Conservation (phyloP, 2,797 vertebrate genomes). For the Todus mexicanus region DNA sequence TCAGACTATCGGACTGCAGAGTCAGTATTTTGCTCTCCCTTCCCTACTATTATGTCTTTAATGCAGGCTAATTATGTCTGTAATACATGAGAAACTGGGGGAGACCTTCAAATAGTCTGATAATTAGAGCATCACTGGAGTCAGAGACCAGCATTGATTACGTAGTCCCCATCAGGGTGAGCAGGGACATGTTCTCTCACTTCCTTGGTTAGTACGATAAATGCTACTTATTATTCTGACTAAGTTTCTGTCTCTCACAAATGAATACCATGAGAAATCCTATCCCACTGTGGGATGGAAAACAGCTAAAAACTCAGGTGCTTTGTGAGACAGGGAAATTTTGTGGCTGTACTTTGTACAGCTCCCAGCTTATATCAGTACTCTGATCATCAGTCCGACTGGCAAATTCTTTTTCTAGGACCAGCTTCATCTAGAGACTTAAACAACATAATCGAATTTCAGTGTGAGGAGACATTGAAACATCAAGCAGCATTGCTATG, state of each 20-base stretch:
- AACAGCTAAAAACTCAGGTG: neutral
- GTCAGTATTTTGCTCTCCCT: neutral
- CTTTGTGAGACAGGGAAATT: neutral
- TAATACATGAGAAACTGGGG: neutral
- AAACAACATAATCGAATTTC: constrained; percentile 29
- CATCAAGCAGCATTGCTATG: neutral
- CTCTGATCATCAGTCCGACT: neutral
- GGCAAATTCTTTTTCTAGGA: neutral
- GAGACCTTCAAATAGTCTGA: neutral
- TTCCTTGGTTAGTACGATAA: neutral
- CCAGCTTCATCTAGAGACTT: neutral
- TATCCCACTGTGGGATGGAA: neutral
- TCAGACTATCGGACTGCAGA: neutral
- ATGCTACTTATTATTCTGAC: constrained; percentile 8
- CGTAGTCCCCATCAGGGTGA: neutral
- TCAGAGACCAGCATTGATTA: constrained; percentile 1
- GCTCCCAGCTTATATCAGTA: neutral
- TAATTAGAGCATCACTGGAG: neutral
- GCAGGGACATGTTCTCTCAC: constrained; percentile 1
- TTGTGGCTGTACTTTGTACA: neutral
- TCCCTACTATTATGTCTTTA: neutral
- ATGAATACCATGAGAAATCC: neutral
- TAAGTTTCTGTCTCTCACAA: neutral
- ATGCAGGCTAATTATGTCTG: neutral
- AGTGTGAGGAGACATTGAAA: neutral